These are phyloP conservation scores for Accipiter cooperii DNA, from an alignment of 2,113 vertebrate species.

Conservation along the genomic window DNA sequence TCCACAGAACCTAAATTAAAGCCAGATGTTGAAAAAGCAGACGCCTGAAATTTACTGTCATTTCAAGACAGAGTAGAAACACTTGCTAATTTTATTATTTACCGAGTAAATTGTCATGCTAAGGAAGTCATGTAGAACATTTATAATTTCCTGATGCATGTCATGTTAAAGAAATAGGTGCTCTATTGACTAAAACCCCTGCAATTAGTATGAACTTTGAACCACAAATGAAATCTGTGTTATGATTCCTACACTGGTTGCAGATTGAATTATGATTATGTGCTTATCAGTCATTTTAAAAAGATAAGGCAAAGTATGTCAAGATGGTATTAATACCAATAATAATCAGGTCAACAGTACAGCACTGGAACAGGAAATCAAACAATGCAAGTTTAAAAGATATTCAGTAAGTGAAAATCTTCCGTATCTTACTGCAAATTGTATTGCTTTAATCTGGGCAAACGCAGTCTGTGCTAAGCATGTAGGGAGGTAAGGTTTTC, in stretches of 20 bases:
- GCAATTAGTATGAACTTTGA: not conserved
- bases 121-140: not conserved
- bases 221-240: not conserved
- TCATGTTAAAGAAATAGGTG: not conserved
- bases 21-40: conserved; percentile 59
- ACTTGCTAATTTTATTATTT: conserved; percentile 36
- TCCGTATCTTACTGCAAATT: not conserved
- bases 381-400: not conserved
- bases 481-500: not conserved
- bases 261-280: not conserved
- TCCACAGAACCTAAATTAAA: conserved; percentile 66
- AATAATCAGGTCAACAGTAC: not conserved
- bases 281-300: not conserved
- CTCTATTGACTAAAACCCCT: not conserved
- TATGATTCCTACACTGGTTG: not conserved
- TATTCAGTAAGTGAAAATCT: not conserved
- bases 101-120: not conserved
- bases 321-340: not conserved
- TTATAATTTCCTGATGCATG: not conserved
- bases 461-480: not conserved
- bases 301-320: not conserved
- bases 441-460: not conserved
- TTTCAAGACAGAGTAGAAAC: conserved; percentile 25
- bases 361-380: not conserved
- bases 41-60: conserved; percentile 36